Evolutionary conservation across 2,888 invertebrate species (phyloP), one percentile per base, ranked within the genome.

Genomic region (Drosophila austrosaltans): DNA sequence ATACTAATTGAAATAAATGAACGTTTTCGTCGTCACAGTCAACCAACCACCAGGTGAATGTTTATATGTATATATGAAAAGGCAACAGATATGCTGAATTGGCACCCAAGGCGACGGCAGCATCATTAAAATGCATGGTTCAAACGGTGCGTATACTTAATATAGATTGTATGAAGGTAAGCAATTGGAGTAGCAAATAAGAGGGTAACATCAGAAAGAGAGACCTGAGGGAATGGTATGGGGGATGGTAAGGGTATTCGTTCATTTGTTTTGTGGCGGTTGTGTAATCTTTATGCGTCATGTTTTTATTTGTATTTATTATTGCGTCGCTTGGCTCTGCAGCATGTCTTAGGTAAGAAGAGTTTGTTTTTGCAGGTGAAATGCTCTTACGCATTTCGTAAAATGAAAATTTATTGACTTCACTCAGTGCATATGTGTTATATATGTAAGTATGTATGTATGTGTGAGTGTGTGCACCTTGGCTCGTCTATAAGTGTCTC

Each of bases 341-440:
- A 62, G 63, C 69, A 66, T 66, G 66, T 59, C 60, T 61, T 25
- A 48, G 48, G 22, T 25, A 12, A 12, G 48, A 25, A 10, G 71
- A 73, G 76, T 72, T 87, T 73, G 71, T 70, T 72, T 80, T 80
- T 88, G 67, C 82, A 84, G 89, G 89, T 89, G 81, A 84, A 85
- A 76, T 83, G 72, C 79, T 76, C 66, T 56, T 56, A 77, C 81
- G 72, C 82, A 77, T 64, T 69, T 56, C 71, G 71, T 73, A 72
- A 89, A 85, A 85, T 89, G 85, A 87, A 72, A 85, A 85, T 85
- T 84, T 89, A 85, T 89, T 82, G 85, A 89, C 89, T 87, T 73
- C 70, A 12, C 32, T 63, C 53, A 53, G 32, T 56, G 53, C 53
- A 53, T 54, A 25, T 58, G 10, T 36, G 36, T 8, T 4, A 32